Evolutionary conservation across 2,797 vertebrate species (phyloP), one percentile per base, ranked within the genome.

Genomic region (Ispidina lecontei): DNA sequence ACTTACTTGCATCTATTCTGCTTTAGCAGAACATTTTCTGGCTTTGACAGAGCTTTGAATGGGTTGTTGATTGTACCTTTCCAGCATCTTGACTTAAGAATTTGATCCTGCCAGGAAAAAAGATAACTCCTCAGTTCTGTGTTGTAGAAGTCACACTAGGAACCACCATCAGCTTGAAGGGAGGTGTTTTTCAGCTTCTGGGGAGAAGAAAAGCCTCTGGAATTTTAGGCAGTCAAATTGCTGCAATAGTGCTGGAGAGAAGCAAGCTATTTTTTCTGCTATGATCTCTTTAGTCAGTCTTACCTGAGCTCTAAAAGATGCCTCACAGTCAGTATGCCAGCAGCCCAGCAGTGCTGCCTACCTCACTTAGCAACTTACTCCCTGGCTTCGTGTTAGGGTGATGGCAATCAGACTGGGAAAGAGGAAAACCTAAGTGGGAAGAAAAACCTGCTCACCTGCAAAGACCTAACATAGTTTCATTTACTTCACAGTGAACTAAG

Each of bases 401-500:
- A 25, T 82, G 71, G 35, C 31, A 62, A 35, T 47, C 52, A n/a
- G 62, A 60, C 31, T 0, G 5, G 46, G 21, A 81, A 78, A 7
- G 15, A 46, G 90, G 16, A 41, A 60, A 26, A 62, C 25, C 33
- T 6, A 8, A 4, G 1, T 64, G 46, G 49, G 46, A 67, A 64
- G 14, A 25, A 67, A 93, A 55, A 79, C 14, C 22, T 80, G 41
- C 46, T 60, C 2, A 2, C 10, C 25, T 87, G 16, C 54, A 1
- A 65, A 84, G 52, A 46, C 26, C 68, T 95, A 82, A 96, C 23
- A 0, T 5, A 23, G 7, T 81, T 85, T 91, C 60, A 4, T 91
- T 95, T 86, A 51, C 86, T 92, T 83, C 33, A 51, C 97, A 99
- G 99, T 95, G 99, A 99, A 95, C 90, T 99, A 96, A 99, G 98